Evolutionary conservation across 2,797 vertebrate species (phyloP), one percentile per base, ranked within the genome.

Genomic region (Masticophis lateralis): DNA sequence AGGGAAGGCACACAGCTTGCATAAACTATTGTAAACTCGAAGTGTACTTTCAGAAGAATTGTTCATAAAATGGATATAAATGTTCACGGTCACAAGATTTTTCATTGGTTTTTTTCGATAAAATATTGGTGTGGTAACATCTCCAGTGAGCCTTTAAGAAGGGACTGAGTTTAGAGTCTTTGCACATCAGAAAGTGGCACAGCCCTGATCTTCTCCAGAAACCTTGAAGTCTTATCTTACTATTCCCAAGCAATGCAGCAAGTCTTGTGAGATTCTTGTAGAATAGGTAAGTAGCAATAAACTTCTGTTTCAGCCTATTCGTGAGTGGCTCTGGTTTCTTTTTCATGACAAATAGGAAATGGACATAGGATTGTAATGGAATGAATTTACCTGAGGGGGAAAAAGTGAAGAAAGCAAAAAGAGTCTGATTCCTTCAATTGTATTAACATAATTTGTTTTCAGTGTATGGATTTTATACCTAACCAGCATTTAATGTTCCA

Each of bases 401-500:
- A 1, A 8, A 18, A 32, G 18, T 25, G 20, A 43, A 83, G 18
- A 47, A 47, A 12, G 37, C 74, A 83, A 83, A 51, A 83, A 83
- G 9, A 47, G 74, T 47, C 74, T 12, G 74, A 83, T 47, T 83
- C 10, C 63, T 56, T 27, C 32, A 27, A 56, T 47, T 63, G 28
- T 18, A 53, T 20, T 92, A 88, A 18, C 61, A 69, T 91, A 94
- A 93, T 89, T 94, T 88, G 94, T 90, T 89, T 66, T 94, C 9
- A 86, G 37, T 95, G 94, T 47, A 87, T 3, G 79, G 16, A 22
- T 90, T 90, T 91, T 66, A 86, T 91, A 95, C 20, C 95, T 96
- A 96, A 88, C 18, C 93, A 94, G 92, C 91, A 74, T 95, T 95
- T 97, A 94, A 96, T 95, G 90, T 95, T 59, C 94, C 43, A 22